These are phyloP conservation scores for Sula dactylatra DNA, from an alignment of 2,113 vertebrate species.

Conservation along the genomic window DNA sequence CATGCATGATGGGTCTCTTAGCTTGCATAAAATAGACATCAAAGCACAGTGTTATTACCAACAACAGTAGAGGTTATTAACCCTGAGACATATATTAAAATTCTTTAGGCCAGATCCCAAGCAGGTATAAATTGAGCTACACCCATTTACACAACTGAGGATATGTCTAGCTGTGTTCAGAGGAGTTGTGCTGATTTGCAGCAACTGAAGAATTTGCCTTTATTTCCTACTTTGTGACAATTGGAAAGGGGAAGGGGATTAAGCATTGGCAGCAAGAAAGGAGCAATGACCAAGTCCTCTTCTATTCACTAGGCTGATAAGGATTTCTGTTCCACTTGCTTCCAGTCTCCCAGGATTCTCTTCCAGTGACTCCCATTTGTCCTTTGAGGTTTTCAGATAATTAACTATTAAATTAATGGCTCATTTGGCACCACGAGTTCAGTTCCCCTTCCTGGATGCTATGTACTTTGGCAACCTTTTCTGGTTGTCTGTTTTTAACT, in stretches of 20 bases:
- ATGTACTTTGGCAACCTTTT: slow-evolving; percentile 5
- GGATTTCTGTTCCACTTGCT: neutral
- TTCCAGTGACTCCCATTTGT: slow-evolving; percentile 12
- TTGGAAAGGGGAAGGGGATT: neutral
- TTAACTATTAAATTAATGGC: slow-evolving; percentile 23
- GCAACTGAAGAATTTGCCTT: neutral
- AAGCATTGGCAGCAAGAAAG: neutral
- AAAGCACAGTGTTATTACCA: slow-evolving; percentile 30
- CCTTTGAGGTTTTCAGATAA: slow-evolving; percentile 40
- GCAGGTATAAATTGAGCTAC: slow-evolving; percentile 24
- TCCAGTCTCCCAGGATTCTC: neutral
- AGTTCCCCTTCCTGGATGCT: slow-evolving; percentile 30
- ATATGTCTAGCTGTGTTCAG: neutral
- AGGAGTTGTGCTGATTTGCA: neutral
- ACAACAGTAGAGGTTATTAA: slow-evolving; percentile 38
- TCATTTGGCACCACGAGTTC: neutral
- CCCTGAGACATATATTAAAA: slow-evolving; percentile 44
- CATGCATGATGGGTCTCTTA: slow-evolving; percentile 13
- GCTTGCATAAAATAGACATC: slow-evolving; percentile 43
- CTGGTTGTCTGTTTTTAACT: neutral
- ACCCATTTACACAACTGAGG: slow-evolving; percentile 5
- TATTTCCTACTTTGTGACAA: neutral
- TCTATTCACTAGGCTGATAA: neutral
- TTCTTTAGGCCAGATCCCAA: slow-evolving; percentile 34
- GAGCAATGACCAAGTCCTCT: neutral